Conservation (phyloP, 2,888 invertebrate species). For the Eristalinus aeneus region DNA sequence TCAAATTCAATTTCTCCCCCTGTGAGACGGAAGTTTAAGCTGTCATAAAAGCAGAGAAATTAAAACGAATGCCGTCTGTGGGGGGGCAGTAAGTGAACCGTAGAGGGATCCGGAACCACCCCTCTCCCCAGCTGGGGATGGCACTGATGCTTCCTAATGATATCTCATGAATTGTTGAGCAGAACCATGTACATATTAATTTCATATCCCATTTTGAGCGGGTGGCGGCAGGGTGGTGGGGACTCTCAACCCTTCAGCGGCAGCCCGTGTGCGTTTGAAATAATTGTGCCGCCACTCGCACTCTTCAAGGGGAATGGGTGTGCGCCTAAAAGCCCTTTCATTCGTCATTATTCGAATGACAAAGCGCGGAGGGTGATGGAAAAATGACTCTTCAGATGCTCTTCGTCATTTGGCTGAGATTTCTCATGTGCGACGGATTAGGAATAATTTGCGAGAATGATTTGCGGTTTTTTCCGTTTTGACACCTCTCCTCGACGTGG, state of each 20-base stretch:
- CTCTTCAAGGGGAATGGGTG: background rate
- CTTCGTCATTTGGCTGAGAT: background rate
- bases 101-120: background rate
- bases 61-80: constrained; percentile 48
- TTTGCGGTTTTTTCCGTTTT: constrained; percentile 60
- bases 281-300: constrained; percentile 47
- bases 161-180: constrained; percentile 56
- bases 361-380: constrained; percentile 6
- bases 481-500: constrained; percentile 36
- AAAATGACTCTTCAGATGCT: constrained; percentile 15
- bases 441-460: constrained; percentile 56
- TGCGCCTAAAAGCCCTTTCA: background rate
- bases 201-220: constrained; percentile 51
- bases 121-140: background rate
- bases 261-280: constrained; percentile 41
- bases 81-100: constrained; percentile 28
- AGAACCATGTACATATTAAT: constrained; percentile 45
- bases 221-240: background rate
- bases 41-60: constrained; percentile 63
- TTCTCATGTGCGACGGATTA: constrained; percentile 18
- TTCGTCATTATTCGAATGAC: constrained; percentile 45
- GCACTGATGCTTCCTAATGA: constrained; percentile 39
- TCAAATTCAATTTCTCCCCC: background rate
- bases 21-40: background rate
- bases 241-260: background rate